Conservation (phyloP, 1,140 invertebrate species). For the Orius insidiosus region DNA sequence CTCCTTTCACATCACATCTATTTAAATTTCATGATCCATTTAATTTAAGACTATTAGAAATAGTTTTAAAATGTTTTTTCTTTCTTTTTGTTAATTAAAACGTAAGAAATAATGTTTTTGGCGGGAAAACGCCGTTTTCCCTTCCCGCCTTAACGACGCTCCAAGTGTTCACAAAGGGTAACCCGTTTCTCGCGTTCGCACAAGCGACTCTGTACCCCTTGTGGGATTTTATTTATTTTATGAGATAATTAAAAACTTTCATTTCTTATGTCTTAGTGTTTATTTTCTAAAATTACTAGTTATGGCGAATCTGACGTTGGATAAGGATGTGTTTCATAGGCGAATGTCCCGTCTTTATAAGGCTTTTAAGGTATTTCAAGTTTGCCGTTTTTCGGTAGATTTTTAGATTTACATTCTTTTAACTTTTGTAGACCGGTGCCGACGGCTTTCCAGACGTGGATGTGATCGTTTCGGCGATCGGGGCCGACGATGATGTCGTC, state of each 20-base stretch:
- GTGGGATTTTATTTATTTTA: neutral
- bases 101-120: too few relatives aligned
- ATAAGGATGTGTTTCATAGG: constrained; percentile 82
- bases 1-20: too few relatives aligned
- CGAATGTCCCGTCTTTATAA: constrained; percentile 74
- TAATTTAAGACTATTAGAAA: too few relatives aligned
- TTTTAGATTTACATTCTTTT: too few relatives aligned
- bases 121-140: too few relatives aligned
- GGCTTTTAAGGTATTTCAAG: constrained; percentile 62
- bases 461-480: constrained; percentile 76
- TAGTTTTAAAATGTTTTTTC: too few relatives aligned
- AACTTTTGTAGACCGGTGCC: too few relatives aligned
- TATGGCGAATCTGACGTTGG: constrained; percentile 58
- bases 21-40: too few relatives aligned
- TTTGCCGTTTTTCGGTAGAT: neutral
- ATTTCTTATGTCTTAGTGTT: neutral
- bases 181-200: too few relatives aligned
- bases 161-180: too few relatives aligned
- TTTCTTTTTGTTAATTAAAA: too few relatives aligned
- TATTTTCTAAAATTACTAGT: neutral
- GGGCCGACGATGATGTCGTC: constrained; percentile 82
- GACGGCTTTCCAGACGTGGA: constrained; percentile 64
- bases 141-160: too few relatives aligned
- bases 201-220: neutral
- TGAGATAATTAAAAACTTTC: neutral